Base-by-base conservation (phyloP, 2,113 vertebrate genomes). In the Corythoichthys haematopterus region DNA sequence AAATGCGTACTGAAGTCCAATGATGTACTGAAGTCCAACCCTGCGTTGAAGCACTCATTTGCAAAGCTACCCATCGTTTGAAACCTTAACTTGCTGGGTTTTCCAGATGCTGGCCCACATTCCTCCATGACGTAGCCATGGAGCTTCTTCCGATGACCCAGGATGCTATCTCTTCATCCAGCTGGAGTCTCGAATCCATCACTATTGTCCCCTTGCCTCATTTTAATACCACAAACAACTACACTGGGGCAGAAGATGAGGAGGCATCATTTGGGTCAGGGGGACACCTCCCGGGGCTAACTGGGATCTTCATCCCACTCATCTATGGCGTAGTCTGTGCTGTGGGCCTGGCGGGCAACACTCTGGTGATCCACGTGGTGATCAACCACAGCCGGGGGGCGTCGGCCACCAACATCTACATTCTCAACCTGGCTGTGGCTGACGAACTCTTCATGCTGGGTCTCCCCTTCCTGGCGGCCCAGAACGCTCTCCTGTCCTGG, bases 391-490 rank as follows among this genome's bases (percentile, higher is more conserved):
- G 94, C 0, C 92, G 93, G 58, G 93, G 91, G 0, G 93, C 95
- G 45, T 96, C 96, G 0, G 95, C 98, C 76, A 98, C 97, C 76
- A 98, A 94, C 0, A 92, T 98, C 84, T 98, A 98, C 83, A 98
- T 98, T 81, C 88, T 98, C 63, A 98, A 98, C 80, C 82, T 98
- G 69, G 96, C 97, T 0, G 84, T 98, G 56, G 97, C 97, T 0
- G 97, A 98, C 0, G 96, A 98, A 76, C 95, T 98, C 43, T 98
- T 98, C 84, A 96, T 98, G 96, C 88, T 98, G 45, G 94, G 96
- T 0, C 88, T 98, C 63, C 97, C 97, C 0, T 98, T 98, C 89
- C 75, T 98, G 86, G 97, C 96, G 0, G 93, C 90, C 0, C 96
- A 98, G 86, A 96, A 96, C 1, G 95, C 94, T 1, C 87, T 98